These are phyloP conservation scores for Hirtodrosophila trivittata DNA, from an alignment of 2,888 invertebrate species.

Conservation along the genomic window DNA sequence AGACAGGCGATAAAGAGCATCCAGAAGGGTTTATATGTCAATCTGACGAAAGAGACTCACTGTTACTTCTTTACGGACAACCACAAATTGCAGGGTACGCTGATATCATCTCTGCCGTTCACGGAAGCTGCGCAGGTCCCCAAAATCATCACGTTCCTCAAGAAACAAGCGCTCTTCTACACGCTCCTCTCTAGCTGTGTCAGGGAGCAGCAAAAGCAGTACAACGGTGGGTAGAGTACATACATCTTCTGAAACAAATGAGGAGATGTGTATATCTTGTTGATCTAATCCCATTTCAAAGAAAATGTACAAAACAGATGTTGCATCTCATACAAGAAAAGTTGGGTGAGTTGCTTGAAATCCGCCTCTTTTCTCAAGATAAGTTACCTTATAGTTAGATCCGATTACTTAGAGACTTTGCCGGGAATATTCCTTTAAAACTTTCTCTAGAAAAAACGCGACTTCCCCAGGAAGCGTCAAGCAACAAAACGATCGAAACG, in stretches of 20 bases:
- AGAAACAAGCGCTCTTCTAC: slow-evolving; percentile 97
- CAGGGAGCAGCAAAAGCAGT: slow-evolving; percentile 89
- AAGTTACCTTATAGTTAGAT: no score
- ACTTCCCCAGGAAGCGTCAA: no score
- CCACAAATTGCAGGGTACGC: slow-evolving; percentile 86
- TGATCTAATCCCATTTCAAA: no score
- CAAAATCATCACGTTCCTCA: slow-evolving; percentile 91
- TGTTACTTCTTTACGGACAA: slow-evolving; percentile 96
- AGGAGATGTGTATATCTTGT: no score
- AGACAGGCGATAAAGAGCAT: slow-evolving; percentile 89
- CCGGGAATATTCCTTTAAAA: no score
- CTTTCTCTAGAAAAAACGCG: no score
- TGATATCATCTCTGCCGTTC: slow-evolving; percentile 90
- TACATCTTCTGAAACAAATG: no score
- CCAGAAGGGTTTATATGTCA: slow-evolving; percentile 93
- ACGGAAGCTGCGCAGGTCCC: slow-evolving; percentile 97
- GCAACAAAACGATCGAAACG: no score
- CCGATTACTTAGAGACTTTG: no score
- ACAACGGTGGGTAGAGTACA: slow-evolving; percentile 85
- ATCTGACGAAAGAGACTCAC: slow-evolving; percentile 95
- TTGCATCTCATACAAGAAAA: no score
- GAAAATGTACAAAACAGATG: background rate
- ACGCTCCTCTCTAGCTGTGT: slow-evolving; percentile 95
- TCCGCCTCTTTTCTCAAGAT: no score
- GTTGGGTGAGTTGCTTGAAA: no score